phyloP scores from a whole-genome alignment of 2,113 vertebrate genomes.

The Mystacornis crossleyi region DNA sequence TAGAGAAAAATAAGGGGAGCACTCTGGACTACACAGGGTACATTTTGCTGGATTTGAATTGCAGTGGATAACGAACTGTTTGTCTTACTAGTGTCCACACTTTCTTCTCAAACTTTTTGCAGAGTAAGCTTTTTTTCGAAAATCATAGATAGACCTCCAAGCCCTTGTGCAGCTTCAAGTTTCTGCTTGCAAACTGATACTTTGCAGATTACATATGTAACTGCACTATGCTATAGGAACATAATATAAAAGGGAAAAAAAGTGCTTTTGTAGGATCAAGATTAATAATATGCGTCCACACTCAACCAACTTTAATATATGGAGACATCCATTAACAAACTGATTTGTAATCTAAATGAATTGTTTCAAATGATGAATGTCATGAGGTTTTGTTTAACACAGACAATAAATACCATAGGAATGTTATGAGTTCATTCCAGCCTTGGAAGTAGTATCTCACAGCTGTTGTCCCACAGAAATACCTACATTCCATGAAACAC shows the following conservation, averaged over 20 bases:
- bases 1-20: background rate
- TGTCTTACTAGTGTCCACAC: background rate
- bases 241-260: background rate
- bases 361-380: background rate
- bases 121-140: background rate
- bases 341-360: background rate
- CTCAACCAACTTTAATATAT: background rate
- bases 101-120: constrained; percentile 5
- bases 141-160: background rate
- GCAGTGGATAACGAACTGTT: background rate
- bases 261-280: background rate
- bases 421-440: background rate
- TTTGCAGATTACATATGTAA: background rate
- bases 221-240: background rate
- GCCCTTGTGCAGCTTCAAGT: background rate
- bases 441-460: background rate
- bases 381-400: background rate
- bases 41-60: background rate
- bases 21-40: background rate
- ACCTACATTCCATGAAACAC: background rate
- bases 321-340: background rate
- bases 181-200: background rate
- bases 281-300: background rate
- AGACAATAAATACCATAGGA: background rate
- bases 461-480: background rate